These are phyloP conservation scores for Syritta pipiens DNA, from an alignment of 2,888 invertebrate species.

Conservation along the genomic window DNA sequence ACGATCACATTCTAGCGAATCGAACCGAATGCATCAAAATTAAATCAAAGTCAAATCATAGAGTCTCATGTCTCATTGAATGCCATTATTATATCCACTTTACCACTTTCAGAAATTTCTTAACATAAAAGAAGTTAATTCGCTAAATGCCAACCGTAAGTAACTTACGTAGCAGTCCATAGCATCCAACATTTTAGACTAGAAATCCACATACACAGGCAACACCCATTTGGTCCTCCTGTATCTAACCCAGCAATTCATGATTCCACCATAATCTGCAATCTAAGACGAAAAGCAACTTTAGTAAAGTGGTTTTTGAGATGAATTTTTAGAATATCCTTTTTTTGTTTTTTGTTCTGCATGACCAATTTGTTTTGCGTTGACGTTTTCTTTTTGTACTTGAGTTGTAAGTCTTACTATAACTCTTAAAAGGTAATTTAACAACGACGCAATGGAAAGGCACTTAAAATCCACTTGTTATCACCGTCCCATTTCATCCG, in stretches of 20 bases:
- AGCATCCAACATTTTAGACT: not conserved
- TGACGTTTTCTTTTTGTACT: not conserved
- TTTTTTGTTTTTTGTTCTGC: constrained; percentile 8
- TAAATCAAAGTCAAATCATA: too few relatives aligned
- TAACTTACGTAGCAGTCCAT: not conserved
- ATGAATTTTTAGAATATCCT: not conserved
- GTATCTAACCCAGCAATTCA: constrained; percentile 8
- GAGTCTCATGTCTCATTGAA: too few relatives aligned
- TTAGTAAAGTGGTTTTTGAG: too few relatives aligned
- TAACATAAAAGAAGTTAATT: too few relatives aligned
- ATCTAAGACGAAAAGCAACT: too few relatives aligned
- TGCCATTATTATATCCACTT: too few relatives aligned
- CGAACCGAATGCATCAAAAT: too few relatives aligned
- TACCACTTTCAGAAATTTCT: too few relatives aligned
- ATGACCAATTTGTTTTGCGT: constrained; percentile 19
- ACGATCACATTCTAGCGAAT: too few relatives aligned
- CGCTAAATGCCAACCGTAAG: not conserved
- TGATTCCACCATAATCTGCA: not conserved
- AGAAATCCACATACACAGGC: too few relatives aligned
- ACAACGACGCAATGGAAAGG: constrained; percentile 15
- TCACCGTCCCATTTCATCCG: not conserved
- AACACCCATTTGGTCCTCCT: not conserved
- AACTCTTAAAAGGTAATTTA: not conserved
- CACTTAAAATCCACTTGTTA: not conserved
- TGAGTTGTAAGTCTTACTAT: not conserved